Conservation (phyloP, 2,113 vertebrate genomes). For the Odocoileus virginianus region DNA sequence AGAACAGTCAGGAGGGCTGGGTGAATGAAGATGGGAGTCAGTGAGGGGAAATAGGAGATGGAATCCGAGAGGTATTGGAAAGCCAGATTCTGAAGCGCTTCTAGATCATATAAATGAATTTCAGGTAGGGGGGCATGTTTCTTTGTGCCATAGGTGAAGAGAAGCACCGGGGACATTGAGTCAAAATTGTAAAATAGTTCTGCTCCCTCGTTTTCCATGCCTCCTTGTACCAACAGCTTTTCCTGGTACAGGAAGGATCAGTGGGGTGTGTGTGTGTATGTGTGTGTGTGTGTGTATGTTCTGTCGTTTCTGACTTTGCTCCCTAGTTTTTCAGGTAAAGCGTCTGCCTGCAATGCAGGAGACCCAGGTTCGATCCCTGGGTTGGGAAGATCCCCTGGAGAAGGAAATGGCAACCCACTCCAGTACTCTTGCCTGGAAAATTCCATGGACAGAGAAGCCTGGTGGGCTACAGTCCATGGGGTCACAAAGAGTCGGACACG, state of each 20-base stretch:
- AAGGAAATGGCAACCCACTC: no score
- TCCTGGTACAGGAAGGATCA: background rate
- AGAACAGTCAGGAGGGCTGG: background rate
- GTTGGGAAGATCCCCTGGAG: no score
- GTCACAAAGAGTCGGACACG: no score
- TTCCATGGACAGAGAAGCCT: no score
- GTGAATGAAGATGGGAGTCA: background rate
- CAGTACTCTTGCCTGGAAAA: no score
- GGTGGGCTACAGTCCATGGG: no score
- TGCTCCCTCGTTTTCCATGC: background rate
- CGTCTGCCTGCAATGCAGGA: no score
- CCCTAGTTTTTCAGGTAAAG: background rate
- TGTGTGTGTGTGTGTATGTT: background rate
- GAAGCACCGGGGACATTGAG: background rate
- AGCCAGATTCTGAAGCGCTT: background rate
- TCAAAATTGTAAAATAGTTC: slow-evolving; percentile 8
- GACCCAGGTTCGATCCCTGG: no score
- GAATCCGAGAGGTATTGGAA: background rate
- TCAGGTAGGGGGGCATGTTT: background rate
- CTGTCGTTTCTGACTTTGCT: background rate
- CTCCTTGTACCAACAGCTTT: background rate
- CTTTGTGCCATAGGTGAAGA: background rate
- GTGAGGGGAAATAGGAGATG: background rate
- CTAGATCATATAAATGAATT: background rate
- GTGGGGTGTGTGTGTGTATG: background rate